Evolutionary conservation across 2,888 invertebrate genomes (phyloP).

Genomic region (Timandra comae): DNA sequence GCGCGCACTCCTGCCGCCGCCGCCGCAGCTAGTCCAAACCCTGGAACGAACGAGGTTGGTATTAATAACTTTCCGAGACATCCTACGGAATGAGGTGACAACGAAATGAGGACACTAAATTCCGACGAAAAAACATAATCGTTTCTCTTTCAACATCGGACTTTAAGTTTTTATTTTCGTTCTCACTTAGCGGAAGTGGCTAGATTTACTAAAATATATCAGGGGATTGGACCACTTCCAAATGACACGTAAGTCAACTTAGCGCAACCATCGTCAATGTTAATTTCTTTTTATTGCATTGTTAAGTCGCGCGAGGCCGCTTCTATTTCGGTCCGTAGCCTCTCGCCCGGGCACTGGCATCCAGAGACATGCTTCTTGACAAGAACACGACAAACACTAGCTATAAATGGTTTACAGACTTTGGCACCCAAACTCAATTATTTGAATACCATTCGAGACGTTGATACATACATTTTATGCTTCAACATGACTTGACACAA

Average conservation of each 20-base stretch:
- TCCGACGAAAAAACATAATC: conserved; percentile 33
- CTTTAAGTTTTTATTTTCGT: conserved; percentile 53
- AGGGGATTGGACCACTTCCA: conserved; percentile 67
- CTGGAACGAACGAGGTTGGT: conserved; percentile 51
- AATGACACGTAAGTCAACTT: conserved; percentile 74
- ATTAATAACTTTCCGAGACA: conserved; percentile 24
- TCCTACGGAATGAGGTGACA: conserved; percentile 27
- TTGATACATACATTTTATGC: conserved; percentile 26
- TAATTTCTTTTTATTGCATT: conserved; percentile 77
- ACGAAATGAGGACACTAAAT: conserved; percentile 35
- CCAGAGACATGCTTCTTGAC: conserved; percentile 63
- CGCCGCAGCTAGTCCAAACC: conserved; percentile 64
- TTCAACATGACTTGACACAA: conserved; percentile 21
- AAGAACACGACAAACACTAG: conserved; percentile 67
- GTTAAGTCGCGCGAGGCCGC: conserved; percentile 68
- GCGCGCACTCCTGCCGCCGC: conserved; percentile 84
- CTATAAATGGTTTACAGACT: conserved; percentile 67
- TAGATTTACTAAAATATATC: conserved; percentile 61
- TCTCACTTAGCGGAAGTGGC: conserved; percentile 68
- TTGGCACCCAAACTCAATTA: conserved; percentile 43
- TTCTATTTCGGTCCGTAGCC: conserved; percentile 68
- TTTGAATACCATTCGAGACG: conserved; percentile 25
- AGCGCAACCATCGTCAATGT: conserved; percentile 67
- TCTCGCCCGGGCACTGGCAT: conserved; percentile 60
- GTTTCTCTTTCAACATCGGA: conserved; percentile 47